Base-by-base conservation (phyloP, 1,140 invertebrate species). In the Reticulitermes speratus region DNA sequence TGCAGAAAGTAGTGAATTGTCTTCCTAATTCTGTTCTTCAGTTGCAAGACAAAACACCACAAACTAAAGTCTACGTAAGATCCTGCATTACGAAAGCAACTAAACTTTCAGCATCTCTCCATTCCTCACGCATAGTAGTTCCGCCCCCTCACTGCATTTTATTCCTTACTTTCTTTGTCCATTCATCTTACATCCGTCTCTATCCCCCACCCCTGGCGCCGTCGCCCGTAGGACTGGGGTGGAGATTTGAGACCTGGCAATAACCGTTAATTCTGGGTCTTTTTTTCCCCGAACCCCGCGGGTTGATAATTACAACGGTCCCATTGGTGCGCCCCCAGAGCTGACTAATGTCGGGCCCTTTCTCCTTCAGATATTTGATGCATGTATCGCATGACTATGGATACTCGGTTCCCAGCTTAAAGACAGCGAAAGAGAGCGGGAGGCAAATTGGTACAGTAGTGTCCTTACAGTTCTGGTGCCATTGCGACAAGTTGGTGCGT, bases 251-350 rank as follows among this genome's bases (percentile, higher is more conserved):
- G 65, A 75, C 65, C 65, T 75, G 65, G 65, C n/a, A 75, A 75
- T 75, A 75, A 75, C 65, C 25, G 65, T 75, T 75, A 75, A 75
- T 75, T 75, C 14, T 75, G 25, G 0, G 25, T 25, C n/a, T 14
- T 30, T 75, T 16, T 75, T 59, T 30, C n/a, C 59, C 59, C 52
- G 19, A 21, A 16, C 5, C 19, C 52, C 65, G 65, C 25, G 25
- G 65, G 65, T 30, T 75, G 65, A 75, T 75, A 75, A 75, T 75
- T 75, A 75, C 65, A 75, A 75, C n/a, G 65, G n/a, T 30, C 65
- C 65, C 65, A 30, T n/a, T 25, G 25, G 25, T 25, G 8, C 25
- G 8, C 65, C n/a, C 65, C 25, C 65, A 14, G 25, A 14, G 25
- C 65, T 75, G 65, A 75, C 16, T 30, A 75, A 75, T 75, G 65